Evolutionary conservation across 2,888 invertebrate species (phyloP).

Genomic region (Zeuzera pyrina): DNA sequence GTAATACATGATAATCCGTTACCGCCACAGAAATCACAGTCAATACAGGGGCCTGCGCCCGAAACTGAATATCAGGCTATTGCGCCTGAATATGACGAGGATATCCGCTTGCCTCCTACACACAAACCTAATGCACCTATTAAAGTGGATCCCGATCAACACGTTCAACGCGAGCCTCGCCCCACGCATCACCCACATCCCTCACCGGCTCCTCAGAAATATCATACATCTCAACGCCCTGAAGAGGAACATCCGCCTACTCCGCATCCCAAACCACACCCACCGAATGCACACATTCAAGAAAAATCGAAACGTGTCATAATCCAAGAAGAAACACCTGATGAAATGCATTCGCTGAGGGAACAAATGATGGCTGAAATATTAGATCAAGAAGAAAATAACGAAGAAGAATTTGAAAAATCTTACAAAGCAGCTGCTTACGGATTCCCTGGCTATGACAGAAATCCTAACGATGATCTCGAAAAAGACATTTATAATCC

Average conservation of each 20-base stretch:
- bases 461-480: slow-evolving; percentile 25
- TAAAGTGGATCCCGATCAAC: slow-evolving; percentile 42
- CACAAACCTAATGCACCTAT: slow-evolving; percentile 34
- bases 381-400: slow-evolving; percentile 46
- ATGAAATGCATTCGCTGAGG: slow-evolving; percentile 35
- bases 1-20: slow-evolving; percentile 7
- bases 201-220: slow-evolving; percentile 15
- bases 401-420: slow-evolving; percentile 60
- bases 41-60: slow-evolving; percentile 17
- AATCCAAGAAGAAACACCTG: slow-evolving; percentile 45
- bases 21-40: slow-evolving; percentile 19
- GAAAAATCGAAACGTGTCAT: slow-evolving; percentile 50
- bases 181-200: slow-evolving; percentile 13
- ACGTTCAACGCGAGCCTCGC: slow-evolving; percentile 22
- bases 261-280: slow-evolving; percentile 15
- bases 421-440: slow-evolving; percentile 56
- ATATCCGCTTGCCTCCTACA: slow-evolving; percentile 31
- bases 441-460: slow-evolving; percentile 52
- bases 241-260: slow-evolving; percentile 11
- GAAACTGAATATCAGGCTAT: slow-evolving; percentile 25
- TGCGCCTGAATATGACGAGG: slow-evolving; percentile 42
- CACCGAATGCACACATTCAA: slow-evolving; percentile 26
- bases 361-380: slow-evolving; percentile 42
- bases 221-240: slow-evolving; percentile 2
- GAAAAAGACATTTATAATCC: slow-evolving; percentile 55